A percentile compares a stretch with the other conserved stretches of the same genome.
These are phyloP conservation scores for Leptinotarsa texana DNA, from an alignment of 1,140 invertebrate genomes.

Conservation along the genomic window DNA sequence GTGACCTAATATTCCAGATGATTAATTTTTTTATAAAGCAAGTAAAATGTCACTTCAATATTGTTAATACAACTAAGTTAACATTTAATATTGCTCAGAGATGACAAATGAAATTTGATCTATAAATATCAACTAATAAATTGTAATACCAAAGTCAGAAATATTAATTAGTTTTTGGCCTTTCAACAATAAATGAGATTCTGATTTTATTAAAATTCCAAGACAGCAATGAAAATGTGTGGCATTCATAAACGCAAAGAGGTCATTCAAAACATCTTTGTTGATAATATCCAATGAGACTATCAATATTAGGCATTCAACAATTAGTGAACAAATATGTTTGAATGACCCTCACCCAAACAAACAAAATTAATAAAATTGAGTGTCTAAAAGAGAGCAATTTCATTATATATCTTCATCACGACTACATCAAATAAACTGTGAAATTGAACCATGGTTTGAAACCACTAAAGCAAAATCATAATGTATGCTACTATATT, in stretches of 20 bases:
- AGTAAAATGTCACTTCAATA: conserved; percentile 30
- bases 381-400: background rate
- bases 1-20: conserved; percentile 20
- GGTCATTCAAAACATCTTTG: background rate
- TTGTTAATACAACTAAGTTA: conserved; percentile 32
- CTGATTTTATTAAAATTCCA: background rate
- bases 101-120: background rate
- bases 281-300: background rate
- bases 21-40: conserved; percentile 33
- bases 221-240: background rate
- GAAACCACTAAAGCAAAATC: background rate
- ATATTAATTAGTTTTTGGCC: background rate
- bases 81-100: conserved; percentile 6
- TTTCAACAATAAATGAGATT: background rate
- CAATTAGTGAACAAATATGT: background rate
- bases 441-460: background rate
- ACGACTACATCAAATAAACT: background rate
- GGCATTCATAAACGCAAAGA: background rate
- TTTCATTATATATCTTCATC: background rate
- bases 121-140: too few species aligned
- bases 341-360: background rate
- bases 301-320: background rate
- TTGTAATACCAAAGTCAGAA: background rate
- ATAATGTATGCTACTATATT: background rate
- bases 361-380: background rate